Evolutionary conservation across 2,888 invertebrate genomes (phyloP), one percentile per base, ranked within the genome.

Genomic region (Sipha maydis): DNA sequence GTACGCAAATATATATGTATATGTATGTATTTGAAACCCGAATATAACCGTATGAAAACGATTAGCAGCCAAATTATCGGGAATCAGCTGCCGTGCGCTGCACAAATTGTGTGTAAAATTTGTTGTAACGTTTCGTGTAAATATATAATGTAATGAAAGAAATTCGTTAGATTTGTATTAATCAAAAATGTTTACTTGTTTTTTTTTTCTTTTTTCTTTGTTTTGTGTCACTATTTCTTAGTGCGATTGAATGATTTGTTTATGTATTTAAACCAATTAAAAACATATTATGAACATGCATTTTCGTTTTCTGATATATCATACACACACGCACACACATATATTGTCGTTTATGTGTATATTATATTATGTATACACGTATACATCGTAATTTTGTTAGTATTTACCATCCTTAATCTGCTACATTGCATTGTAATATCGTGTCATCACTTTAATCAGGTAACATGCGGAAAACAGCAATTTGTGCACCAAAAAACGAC

Each of bases 51-150:
- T 34, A 79, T 25, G 56, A 56, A 56, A 79, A 82, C 48, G 41
- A 67, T 69, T 21, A 82, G 41, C 41, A 31, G 41, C 48, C 28
- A 11, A 48, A 1, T 17, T 0, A 28, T 31, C 48, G 48, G 31
- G 67, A 21, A 83, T 71, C 71, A 48, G 31, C 48, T 25, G 79
- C 56, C 48, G 14, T 14, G 31, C 56, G 56, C 56, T 34, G 34
- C 56, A 28, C 28, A 41, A 41, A 83, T 67, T 85, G 54, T 84
- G 61, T 84, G 67, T 86, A 71, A 34, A 48, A 73, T 69, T 86
- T 86, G 85, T 86, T 86, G 85, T 86, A 61, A 86, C 19, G 77
- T 85, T 85, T 79, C 5, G 25, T 86, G 85, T 86, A 86, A 86
- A 86, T 86, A 86, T 54, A 86, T 56, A 48, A 41, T 71, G 28